Evolutionary conservation across 2,113 vertebrate genomes (phyloP).

Genomic region (Myanophis thanlyinensis): DNA sequence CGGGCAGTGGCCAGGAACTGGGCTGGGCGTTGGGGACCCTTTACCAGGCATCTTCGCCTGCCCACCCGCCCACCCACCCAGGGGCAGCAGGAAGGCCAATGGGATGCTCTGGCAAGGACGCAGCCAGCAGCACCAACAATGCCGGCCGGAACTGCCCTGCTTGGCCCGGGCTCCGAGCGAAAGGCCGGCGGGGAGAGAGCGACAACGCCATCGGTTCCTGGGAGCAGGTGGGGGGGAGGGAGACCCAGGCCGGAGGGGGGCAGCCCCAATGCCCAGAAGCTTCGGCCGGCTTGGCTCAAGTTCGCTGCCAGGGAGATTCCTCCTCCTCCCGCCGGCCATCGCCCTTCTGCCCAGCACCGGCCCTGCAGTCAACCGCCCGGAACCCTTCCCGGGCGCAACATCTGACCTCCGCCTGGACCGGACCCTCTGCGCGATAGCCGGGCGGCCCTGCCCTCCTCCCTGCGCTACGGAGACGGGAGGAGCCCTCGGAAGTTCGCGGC

Average conservation of each 20-base stretch:
- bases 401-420: too few species aligned
- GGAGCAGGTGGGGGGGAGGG: not conserved
- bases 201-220: not conserved
- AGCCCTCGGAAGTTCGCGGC: not conserved
- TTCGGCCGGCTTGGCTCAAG: too few species aligned
- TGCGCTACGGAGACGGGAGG: not conserved
- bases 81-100: not conserved
- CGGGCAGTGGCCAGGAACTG: not conserved
- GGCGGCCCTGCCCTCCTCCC: not conserved
- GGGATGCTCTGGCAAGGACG: not conserved
- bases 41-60: accelerated
- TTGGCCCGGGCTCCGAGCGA: not conserved
- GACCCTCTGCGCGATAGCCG: not conserved
- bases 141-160: not conserved
- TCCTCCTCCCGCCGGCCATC: too few species aligned
- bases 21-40: too few species aligned
- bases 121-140: not conserved
- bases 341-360: not conserved
- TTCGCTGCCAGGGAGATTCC: not conserved
- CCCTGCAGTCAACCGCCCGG: not conserved
- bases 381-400: too few species aligned
- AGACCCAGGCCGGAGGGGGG: too few species aligned
- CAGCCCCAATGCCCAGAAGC: too few species aligned
- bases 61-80: too few species aligned
- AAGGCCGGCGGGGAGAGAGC: not conserved